Percentiles rank a stretch among this genome's conserved stretches.
These are phyloP conservation scores for Metridium senile DNA, from an alignment of 92 coral and sea anemone genomes.

Conservation along the genomic window DNA sequence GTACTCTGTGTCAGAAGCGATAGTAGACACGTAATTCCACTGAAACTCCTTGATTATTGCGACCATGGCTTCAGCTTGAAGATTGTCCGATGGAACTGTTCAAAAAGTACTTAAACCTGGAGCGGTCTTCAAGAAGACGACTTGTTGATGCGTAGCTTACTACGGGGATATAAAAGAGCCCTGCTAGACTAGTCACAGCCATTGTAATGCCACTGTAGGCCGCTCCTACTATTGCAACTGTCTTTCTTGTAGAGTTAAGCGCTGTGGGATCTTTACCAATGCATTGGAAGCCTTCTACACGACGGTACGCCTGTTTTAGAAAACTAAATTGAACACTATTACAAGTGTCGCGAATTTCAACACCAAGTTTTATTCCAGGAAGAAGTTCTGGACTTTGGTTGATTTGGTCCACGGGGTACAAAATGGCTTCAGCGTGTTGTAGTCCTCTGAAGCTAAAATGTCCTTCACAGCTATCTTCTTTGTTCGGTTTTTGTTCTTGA, in stretches of 20 bases:
- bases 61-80: conserved; percentile 70
- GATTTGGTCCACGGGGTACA: conserved; percentile 61
- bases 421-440: conserved; percentile 73
- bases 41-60: conserved; percentile 52
- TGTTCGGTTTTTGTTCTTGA: not conserved
- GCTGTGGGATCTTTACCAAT: not conserved
- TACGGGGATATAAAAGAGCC: conserved; percentile 80
- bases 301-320: conserved; percentile 47
- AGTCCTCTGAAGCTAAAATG: conserved; percentile 69
- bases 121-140: conserved; percentile 73
- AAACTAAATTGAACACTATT: conserved; percentile 72
- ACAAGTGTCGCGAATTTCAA: conserved; percentile 70
- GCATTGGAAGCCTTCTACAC: not conserved
- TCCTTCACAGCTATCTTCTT: conserved; percentile 50
- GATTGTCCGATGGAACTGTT: conserved; percentile 81
- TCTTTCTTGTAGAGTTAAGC: conserved; percentile 17
- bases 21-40: conserved; percentile 67
- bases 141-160: conserved; percentile 91
- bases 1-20: conserved; percentile 80
- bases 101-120: conserved; percentile 75
- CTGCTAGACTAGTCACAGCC: conserved; percentile 76
- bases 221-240: conserved; percentile 79
- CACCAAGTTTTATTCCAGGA: conserved; percentile 67
- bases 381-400: conserved; percentile 57
- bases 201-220: conserved; percentile 83